These are phyloP conservation scores for Siphonodentalium dalli DNA, from an alignment of 2,888 invertebrate genomes.

Conservation along the genomic window DNA sequence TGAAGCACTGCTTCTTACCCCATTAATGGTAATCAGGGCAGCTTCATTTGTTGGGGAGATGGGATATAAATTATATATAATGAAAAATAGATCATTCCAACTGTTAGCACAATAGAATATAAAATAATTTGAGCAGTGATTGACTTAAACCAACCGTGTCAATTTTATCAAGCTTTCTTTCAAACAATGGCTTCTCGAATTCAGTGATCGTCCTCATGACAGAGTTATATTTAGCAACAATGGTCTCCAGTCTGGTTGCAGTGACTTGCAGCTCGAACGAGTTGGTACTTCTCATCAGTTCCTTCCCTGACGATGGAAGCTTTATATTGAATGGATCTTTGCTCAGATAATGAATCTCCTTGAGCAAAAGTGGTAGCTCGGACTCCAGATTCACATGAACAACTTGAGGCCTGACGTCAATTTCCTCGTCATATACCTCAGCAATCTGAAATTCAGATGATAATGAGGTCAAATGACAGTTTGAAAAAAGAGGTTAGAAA, in stretches of 20 bases:
- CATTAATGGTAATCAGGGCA: no score
- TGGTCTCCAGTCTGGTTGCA: slow-evolving; percentile 61
- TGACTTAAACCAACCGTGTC: slow-evolving; percentile 58
- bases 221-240: slow-evolving; percentile 63
- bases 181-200: slow-evolving; percentile 63
- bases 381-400: slow-evolving; percentile 63
- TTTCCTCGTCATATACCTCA: slow-evolving; percentile 61
- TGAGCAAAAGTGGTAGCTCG: slow-evolving; percentile 57
- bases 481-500: not conserved
- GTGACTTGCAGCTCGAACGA: slow-evolving; percentile 54
- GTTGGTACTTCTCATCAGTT: slow-evolving; percentile 57
- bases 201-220: slow-evolving; percentile 61
- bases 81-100: no score
- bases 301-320: slow-evolving; percentile 53
- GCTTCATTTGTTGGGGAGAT: no score
- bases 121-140: no score
- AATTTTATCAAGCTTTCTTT: slow-evolving; percentile 60
- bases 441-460: slow-evolving; percentile 45
- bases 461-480: no score
- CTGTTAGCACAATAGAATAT: no score
- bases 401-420: slow-evolving; percentile 56
- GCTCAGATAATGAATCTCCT: slow-evolving; percentile 61
- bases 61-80: no score
- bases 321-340: slow-evolving; percentile 59
- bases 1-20: no score